Base-by-base conservation (phyloP, 2,797 vertebrate species). In the Crenichthys baileyi region DNA sequence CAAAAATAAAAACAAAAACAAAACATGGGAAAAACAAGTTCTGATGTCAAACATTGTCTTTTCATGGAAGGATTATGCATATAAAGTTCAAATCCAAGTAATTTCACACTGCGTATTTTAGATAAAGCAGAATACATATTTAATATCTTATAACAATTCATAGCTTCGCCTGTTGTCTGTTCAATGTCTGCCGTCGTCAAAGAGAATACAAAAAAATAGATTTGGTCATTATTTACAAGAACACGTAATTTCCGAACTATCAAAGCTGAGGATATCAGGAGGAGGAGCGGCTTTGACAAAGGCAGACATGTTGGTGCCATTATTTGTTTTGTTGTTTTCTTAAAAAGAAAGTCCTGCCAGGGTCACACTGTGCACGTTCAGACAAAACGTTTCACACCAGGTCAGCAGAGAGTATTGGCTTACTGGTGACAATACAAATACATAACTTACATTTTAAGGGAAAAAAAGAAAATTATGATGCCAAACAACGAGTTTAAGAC, bases 161-260 rank as follows among this genome's bases (percentile, higher is more conserved):
- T 94, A 90, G 92, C 94, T 96, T 96, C 93, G 96, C 95, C 94
- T 95, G 94, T 93, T 92, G 92, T 91, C 87, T 89, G 95, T 94
- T 95, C 92, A 94, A 96, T 96, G 96, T 96, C 96, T 97, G 96
- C 96, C 92, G 87, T 95, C 96, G 95, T 96, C 96, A 96, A 95
- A 95, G 93, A 94, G 95, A 95, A 93, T 95, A 95, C 95, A 95
- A 95, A 94, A 94, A 92, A 94, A 95, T 95, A 94, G 94, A 94
- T 97, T 97, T 96, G 96, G 96, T 97, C 96, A 96, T 96, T 98
- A 97, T 97, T 97, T 98, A 98, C 97, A 97, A 97, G 94, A 96
- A 96, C 91, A 95, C 94, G 94, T 95, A 95, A 94, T 94, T 93
- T 95, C 95, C 94, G 93, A 96, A 96, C 96, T 96, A 96, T 88